Base-by-base conservation (phyloP, 2,888 invertebrate species). In the Tenodera sinensis region DNA sequence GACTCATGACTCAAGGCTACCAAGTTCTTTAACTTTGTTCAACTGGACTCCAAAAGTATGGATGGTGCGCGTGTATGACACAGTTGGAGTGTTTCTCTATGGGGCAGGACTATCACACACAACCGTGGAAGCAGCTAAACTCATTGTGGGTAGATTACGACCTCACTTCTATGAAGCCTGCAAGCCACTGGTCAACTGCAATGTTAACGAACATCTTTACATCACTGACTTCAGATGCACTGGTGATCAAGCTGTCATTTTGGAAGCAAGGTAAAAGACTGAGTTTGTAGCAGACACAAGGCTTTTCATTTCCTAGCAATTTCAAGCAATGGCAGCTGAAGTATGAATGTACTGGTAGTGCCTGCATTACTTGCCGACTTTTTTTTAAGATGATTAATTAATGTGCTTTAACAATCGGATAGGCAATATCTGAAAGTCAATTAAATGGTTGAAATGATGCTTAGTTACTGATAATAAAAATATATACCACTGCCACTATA, bases 101-200 rank as follows among this genome's bases (percentile, higher is more conserved):
- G 99, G 98, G 0, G 97, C 97, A 84, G 97, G 96, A 84, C 95
- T 96, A 91, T 97, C 97, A 91, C 97, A 98, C 93, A 94, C 98
- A 86, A 96, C 97, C 91, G 99, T 98, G 4, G 99, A 99, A 93
- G 95, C 98, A 91, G 98, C 97, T 91, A 99, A 99, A 94, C 99
- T 98, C 93, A 96, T 97, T 14, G 96, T 99, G 91, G 99, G 99
- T 82, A 95, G 99, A 89, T 94, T 99, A 91, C 95, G 99, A 91
- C 99, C 99, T 54, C 99, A 99, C 94, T 99, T 99, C 94, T 96
- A 98, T 92, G 95, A 95, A 91, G 96, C 99, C 0, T 99, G 99
- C 92, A 94, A 95, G 89, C 99, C 99, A 0, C 94, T 95, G 91
- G 93, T 96, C 92, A 97, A 97, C 92, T 88, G 83, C 28, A 86